A percentile compares a stretch with the other conserved stretches of the same genome.
Evolutionary conservation across 2,888 invertebrate species (phyloP).

Genomic region (Brenthis ino): DNA sequence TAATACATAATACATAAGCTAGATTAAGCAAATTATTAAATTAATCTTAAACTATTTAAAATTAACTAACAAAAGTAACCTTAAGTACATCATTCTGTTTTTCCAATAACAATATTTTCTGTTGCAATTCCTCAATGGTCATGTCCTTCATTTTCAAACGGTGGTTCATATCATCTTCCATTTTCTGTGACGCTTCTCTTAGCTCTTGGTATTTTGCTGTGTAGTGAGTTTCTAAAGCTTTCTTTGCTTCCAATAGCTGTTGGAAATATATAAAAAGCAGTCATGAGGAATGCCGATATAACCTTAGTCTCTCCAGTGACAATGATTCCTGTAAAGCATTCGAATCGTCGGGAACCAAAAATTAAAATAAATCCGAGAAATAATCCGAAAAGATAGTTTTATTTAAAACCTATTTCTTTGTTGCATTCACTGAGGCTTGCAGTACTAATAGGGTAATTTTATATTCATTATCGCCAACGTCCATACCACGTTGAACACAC

Average conservation of each 20-base stretch:
- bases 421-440: no score
- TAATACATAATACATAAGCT: no score
- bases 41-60: constrained; percentile 7
- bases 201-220: constrained; percentile 82
- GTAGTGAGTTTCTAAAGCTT: constrained; percentile 83
- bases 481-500: constrained; percentile 39
- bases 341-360: no score
- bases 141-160: constrained; percentile 76
- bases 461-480: constrained; percentile 1
- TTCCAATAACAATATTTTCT: constrained; percentile 62
- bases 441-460: neutral
- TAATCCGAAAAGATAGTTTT: no score
- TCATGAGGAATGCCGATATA: no score
- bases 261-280: constrained; percentile 5
- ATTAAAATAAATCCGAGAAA: no score
- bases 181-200: constrained; percentile 79
- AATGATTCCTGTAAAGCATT: no score
- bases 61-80: constrained; percentile 47
- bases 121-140: constrained; percentile 69
- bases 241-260: constrained; percentile 80
- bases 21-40: neutral
- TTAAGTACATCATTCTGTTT: constrained; percentile 64
- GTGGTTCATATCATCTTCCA: constrained; percentile 83
- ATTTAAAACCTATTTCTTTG: no score
- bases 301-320: no score